These are phyloP conservation scores for Perodicticus potto DNA, from an alignment of 2,797 vertebrate genomes.

Conservation along the genomic window DNA sequence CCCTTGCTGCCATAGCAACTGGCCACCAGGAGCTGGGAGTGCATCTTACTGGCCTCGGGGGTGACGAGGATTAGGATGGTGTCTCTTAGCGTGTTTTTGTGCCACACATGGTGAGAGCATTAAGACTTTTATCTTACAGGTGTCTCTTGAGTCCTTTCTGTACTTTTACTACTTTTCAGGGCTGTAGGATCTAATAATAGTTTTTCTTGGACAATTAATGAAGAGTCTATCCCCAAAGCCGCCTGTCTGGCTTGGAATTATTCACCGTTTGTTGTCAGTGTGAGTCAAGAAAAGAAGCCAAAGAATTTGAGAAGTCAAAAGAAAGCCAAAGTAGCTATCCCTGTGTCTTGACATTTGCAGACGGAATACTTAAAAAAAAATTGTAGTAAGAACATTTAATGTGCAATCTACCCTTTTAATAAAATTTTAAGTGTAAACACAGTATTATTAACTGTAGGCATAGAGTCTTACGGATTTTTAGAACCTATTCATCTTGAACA, in stretches of 20 bases:
- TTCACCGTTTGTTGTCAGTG: neutral
- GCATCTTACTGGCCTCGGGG: neutral
- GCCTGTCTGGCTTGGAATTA: slow-evolving; percentile 41
- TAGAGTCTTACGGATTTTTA: neutral
- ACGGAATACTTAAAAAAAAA: neutral
- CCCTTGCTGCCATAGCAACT: neutral
- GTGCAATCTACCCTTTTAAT: neutral
- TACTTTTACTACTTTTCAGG: neutral
- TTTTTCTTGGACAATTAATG: neutral
- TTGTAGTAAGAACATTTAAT: neutral
- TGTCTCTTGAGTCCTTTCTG: neutral
- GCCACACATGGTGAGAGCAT: neutral
- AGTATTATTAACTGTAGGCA: neutral
- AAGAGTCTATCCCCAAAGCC: neutral
- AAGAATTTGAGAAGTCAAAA: slow-evolving; percentile 34
- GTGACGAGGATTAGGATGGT: neutral
- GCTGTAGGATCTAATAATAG: neutral
- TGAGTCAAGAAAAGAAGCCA: slow-evolving; percentile 29
- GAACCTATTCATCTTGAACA: neutral
- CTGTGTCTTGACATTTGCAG: neutral
- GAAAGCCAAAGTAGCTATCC: neutral
- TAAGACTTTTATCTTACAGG: neutral
- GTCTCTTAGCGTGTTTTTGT: neutral
- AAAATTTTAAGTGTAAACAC: neutral
- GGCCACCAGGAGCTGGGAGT: neutral